These are phyloP conservation scores for Acronicta psi DNA, from an alignment of 2,888 invertebrate species.

Conservation along the genomic window DNA sequence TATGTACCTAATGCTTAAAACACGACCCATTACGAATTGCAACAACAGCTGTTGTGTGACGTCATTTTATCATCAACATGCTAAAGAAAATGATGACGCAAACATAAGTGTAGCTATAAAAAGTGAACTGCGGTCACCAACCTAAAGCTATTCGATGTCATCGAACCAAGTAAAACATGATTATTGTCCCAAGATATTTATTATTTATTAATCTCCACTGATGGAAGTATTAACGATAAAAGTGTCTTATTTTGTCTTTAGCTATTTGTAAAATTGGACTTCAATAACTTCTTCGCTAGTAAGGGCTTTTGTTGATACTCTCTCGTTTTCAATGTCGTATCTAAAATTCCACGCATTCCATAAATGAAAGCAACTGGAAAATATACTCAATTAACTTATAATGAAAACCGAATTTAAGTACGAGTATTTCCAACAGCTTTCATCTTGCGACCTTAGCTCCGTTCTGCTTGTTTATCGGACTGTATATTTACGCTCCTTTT, in stretches of 20 bases:
- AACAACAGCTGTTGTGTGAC: constrained; percentile 30
- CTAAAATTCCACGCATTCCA: constrained; percentile 25
- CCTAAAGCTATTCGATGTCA: constrained; percentile 7
- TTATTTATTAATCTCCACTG: not conserved
- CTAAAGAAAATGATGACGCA: constrained; percentile 27
- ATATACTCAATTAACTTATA: constrained; percentile 29
- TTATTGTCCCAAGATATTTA: no score
- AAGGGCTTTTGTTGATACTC: not conserved
- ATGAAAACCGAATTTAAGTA: constrained; percentile 46
- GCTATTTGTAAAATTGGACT: no score
- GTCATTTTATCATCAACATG: constrained; percentile 22
- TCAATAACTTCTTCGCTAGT: no score
- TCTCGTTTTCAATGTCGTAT: constrained; percentile 1
- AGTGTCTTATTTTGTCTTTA: no score
- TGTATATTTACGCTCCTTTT: constrained; percentile 79
- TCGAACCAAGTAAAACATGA: not conserved
- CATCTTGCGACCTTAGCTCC: constrained; percentile 71
- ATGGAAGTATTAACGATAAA: no score
- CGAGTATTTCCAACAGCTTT: constrained; percentile 59
- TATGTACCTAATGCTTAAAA: constrained; percentile 35
- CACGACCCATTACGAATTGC: constrained; percentile 37
- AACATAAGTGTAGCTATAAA: constrained; percentile 8
- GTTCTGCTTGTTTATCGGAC: constrained; percentile 77
- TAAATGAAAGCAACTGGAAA: constrained; percentile 40
- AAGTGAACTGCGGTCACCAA: constrained; percentile 22